A percentile compares a stretch with the other conserved stretches of the same genome.
Evolutionary conservation across 1,140 invertebrate species (phyloP).

Genomic region (Reticulitermes speratus): DNA sequence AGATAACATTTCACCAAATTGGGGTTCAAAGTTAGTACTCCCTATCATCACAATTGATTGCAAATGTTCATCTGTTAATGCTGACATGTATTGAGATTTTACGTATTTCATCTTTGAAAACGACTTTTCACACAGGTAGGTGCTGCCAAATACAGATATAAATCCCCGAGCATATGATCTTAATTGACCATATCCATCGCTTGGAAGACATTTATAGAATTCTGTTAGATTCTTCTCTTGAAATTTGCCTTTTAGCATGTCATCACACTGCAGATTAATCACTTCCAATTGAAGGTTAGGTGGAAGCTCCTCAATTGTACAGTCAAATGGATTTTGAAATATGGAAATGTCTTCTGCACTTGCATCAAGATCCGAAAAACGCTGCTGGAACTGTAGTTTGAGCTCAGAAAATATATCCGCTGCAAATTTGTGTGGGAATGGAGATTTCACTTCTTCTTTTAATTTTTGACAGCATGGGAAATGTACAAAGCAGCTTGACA

Average conservation of each 20-base stretch:
- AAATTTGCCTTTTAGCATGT: constrained; percentile 23
- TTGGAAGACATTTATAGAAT: constrained; percentile 33
- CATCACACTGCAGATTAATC: constrained; percentile 29
- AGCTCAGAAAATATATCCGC: constrained; percentile 28
- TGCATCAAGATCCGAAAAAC: constrained; percentile 19
- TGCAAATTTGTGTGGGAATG: constrained; percentile 25
- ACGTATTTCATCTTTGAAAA: constrained; percentile 30
- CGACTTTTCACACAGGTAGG: constrained; percentile 29
- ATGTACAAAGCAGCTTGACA: constrained; percentile 2
- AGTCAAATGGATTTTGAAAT: constrained; percentile 17
- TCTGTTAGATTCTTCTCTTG: constrained; percentile 23
- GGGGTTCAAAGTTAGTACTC: not conserved
- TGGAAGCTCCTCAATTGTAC: constrained; percentile 30
- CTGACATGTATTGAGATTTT: constrained; percentile 31
- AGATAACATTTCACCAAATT: not conserved
- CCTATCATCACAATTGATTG: not conserved
- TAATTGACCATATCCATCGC: constrained; percentile 28
- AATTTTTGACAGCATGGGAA: constrained; percentile 30
- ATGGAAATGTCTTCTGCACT: not conserved
- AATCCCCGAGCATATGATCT: constrained; percentile 28
- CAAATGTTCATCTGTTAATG: no score
- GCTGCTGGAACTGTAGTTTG: constrained; percentile 27
- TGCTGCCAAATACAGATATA: constrained; percentile 30
- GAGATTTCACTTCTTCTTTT: constrained; percentile 22
- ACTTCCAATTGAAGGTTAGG: constrained; percentile 25